Evolutionary conservation across 2,888 invertebrate species (phyloP).

Genomic region (Hyles lineata): DNA sequence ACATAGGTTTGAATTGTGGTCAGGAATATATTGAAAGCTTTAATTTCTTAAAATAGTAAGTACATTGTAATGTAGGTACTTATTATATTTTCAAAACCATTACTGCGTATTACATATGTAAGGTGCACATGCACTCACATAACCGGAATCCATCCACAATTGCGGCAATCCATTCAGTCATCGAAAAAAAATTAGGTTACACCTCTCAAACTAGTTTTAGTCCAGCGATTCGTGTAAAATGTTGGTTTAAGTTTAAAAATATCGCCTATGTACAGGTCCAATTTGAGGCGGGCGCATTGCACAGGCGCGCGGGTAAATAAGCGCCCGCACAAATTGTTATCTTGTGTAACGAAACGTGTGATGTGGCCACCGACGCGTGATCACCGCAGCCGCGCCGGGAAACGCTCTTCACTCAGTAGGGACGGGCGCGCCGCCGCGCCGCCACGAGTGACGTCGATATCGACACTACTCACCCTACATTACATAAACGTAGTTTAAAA

Average conservation of each 20-base stretch:
- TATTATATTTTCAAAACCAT: slow-evolving; percentile 1
- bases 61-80: not conserved
- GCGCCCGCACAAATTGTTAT: slow-evolving; percentile 83
- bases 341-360: slow-evolving; percentile 85
- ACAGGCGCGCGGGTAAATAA: slow-evolving; percentile 81
- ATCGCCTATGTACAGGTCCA: slow-evolving; percentile 30
- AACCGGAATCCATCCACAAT: not conserved
- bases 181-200: slow-evolving; percentile 25
- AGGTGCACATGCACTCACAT: not conserved
- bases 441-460: slow-evolving; percentile 36
- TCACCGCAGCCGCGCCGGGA: slow-evolving; percentile 68
- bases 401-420: slow-evolving; percentile 76
- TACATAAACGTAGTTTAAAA: not conserved
- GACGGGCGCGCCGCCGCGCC: slow-evolving; percentile 50
- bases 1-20: not conserved
- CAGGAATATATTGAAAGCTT: not conserved
- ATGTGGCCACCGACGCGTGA: slow-evolving; percentile 82
- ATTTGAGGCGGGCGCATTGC: slow-evolving; percentile 66
- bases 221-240: slow-evolving; percentile 21
- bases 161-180: slow-evolving; percentile 10
- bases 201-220: slow-evolving; percentile 25
- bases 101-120: not conserved
- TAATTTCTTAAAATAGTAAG: not conserved
- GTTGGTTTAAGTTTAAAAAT: slow-evolving; percentile 27
- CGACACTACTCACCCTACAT: not conserved